Conservation (phyloP, 2,797 vertebrate genomes). For the Sebastes dallii region DNA sequence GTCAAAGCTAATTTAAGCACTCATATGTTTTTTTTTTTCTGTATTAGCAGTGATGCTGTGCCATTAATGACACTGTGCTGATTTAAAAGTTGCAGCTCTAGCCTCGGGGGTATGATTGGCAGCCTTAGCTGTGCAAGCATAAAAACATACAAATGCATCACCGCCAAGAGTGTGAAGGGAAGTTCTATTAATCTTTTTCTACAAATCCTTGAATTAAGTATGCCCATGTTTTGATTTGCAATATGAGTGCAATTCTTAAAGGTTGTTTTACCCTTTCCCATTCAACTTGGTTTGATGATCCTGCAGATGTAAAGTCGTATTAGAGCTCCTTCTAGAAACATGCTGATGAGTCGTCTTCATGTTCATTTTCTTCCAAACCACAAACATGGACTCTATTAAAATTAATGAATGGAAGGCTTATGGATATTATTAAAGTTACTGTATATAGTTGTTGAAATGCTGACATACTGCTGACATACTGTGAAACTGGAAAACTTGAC, state of each 20-base stretch:
- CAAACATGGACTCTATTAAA: slow-evolving; percentile 10
- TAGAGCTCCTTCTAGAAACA: slow-evolving; percentile 11
- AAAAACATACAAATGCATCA: slow-evolving; percentile 20
- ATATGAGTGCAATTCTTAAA: background rate
- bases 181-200: slow-evolving; percentile 6
- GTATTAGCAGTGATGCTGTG: background rate
- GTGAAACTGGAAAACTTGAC: background rate
- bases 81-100: slow-evolving; percentile 13
- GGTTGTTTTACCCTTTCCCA: background rate
- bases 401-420: background rate
- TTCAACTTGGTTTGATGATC: slow-evolving; percentile 33
- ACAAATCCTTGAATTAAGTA: slow-evolving; percentile 15
- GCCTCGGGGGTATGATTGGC: slow-evolving; percentile 14
- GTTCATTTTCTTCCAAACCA: slow-evolving; percentile 1
- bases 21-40: background rate
- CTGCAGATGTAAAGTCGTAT: slow-evolving; percentile 17
- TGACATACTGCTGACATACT: background rate
- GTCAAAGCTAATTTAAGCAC: background rate
- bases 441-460: background rate
- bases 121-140: slow-evolving; percentile 6
- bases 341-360: slow-evolving; percentile 20
- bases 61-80: slow-evolving; percentile 7
- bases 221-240: slow-evolving; percentile 16
- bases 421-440: background rate
- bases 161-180: background rate